These are phyloP conservation scores for Pterocles gutturalis DNA, from an alignment of 2,113 vertebrate species.

Conservation along the genomic window DNA sequence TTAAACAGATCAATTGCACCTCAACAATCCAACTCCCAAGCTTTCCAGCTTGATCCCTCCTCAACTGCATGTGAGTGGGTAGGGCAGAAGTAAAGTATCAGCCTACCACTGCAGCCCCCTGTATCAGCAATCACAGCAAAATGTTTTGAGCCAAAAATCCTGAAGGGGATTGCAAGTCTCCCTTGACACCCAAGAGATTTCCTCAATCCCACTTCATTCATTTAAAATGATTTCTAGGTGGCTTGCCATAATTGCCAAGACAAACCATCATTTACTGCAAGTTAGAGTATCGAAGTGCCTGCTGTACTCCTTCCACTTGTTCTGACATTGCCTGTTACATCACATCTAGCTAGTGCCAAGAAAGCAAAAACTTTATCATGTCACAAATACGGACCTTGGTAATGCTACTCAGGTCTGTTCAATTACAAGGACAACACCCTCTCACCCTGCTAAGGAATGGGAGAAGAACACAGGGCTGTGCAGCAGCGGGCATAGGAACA, in stretches of 20 bases:
- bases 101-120: background rate
- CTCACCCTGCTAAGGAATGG: background rate
- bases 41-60: background rate
- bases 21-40: background rate
- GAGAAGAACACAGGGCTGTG: background rate
- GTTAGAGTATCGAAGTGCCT: background rate
- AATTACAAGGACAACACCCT: background rate
- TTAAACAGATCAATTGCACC: background rate
- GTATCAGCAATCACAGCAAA: background rate
- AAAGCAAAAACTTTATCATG: background rate
- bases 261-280: background rate
- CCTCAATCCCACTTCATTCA: background rate
- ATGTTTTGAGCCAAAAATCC: background rate
- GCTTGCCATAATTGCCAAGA: background rate
- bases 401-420: background rate
- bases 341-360: background rate
- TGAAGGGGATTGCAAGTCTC: background rate
- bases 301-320: background rate
- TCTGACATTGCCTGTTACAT: background rate
- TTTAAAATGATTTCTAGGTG: background rate
- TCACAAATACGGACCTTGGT: background rate
- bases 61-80: background rate
- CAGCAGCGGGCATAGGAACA: background rate
- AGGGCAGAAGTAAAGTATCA: background rate
- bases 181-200: background rate